Evolutionary conservation across 2,888 invertebrate genomes (phyloP).

Genomic region (Lordiphosa fenestrarum): DNA sequence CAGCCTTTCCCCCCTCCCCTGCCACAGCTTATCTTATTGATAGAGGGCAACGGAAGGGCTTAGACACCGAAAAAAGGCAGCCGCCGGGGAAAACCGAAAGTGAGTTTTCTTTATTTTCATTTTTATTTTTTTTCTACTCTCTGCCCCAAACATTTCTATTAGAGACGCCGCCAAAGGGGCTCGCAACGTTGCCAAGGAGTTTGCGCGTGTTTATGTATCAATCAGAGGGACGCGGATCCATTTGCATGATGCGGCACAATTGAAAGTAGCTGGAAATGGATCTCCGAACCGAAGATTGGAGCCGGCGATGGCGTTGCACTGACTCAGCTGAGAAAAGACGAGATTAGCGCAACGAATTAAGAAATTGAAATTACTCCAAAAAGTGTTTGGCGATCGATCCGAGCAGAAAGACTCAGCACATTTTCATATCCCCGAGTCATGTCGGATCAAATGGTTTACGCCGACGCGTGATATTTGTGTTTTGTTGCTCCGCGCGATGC

Average conservation of each 20-base stretch:
- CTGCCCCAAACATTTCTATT: slow-evolving; percentile 35
- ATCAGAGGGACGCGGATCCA: slow-evolving; percentile 62
- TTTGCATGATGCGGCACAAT: slow-evolving; percentile 68
- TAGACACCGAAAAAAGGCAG: slow-evolving; percentile 52
- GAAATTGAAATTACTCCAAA: slow-evolving; percentile 76
- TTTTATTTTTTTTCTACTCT: neutral
- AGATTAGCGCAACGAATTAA: slow-evolving; percentile 78
- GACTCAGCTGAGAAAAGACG: slow-evolving; percentile 58
- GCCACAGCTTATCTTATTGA: slow-evolving; percentile 65
- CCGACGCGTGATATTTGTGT: slow-evolving; percentile 62
- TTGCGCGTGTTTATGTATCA: slow-evolving; percentile 71
- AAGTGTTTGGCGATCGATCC: slow-evolving; percentile 70
- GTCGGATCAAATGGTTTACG: slow-evolving; percentile 65
- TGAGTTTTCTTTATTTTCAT: too few relatives aligned
- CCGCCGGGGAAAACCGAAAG: slow-evolving; percentile 24
- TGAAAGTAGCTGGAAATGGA: slow-evolving; percentile 45
- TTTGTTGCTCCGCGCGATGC: slow-evolving; percentile 45
- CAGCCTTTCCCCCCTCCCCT: slow-evolving; percentile 16
- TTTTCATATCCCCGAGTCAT: slow-evolving; percentile 58
- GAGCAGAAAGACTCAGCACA: slow-evolving; percentile 62
- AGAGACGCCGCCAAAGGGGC: slow-evolving; percentile 41
- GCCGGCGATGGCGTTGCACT: slow-evolving; percentile 28
- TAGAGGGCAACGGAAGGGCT: slow-evolving; percentile 70
- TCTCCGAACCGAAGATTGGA: slow-evolving; percentile 21
- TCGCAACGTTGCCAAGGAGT: slow-evolving; percentile 38